Conservation (phyloP, 1,140 invertebrate genomes). For the Babylonia areolata region DNA sequence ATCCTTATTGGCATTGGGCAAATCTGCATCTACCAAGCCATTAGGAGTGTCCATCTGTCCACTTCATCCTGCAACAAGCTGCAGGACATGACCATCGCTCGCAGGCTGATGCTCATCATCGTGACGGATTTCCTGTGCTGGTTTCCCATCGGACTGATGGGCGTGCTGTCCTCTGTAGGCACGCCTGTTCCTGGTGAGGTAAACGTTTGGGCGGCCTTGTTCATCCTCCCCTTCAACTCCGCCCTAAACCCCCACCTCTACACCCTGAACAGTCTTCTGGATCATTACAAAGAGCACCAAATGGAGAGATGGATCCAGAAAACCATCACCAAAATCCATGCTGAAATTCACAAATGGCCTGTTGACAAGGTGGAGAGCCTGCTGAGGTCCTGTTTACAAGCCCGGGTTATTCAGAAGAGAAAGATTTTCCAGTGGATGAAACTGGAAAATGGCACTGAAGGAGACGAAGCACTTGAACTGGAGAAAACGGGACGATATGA, state of each 20-base stretch:
- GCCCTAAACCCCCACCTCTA: constrained; percentile 59
- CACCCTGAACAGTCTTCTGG: constrained; percentile 42
- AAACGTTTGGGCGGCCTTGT: constrained; percentile 51
- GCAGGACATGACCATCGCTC: constrained; percentile 46
- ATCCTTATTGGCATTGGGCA: constrained; percentile 48
- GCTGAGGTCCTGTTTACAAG: not conserved
- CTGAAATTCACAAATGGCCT: constrained; percentile 7
- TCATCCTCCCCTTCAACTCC: constrained; percentile 54
- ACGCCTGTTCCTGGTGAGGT: constrained; percentile 49
- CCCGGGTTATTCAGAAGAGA: not conserved
- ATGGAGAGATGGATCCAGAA: constrained; percentile 2
- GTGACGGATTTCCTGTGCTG: constrained; percentile 48
- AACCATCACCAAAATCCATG: not conserved
- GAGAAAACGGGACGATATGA: not conserved
- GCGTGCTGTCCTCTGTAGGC: constrained; percentile 45
- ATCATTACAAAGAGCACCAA: not conserved
- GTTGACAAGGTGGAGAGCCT: not conserved
- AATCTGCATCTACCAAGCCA: constrained; percentile 43
- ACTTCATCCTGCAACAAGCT: not conserved
- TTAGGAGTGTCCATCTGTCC: constrained; percentile 17
- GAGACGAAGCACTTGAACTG: not conserved
- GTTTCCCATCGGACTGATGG: constrained; percentile 45
- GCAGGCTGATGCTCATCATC: constrained; percentile 40
- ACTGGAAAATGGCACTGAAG: constrained; percentile 9
- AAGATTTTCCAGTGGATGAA: constrained; percentile 44